Conservation (phyloP, 1,140 invertebrate genomes). For the Rhizoglyphus robini region DNA sequence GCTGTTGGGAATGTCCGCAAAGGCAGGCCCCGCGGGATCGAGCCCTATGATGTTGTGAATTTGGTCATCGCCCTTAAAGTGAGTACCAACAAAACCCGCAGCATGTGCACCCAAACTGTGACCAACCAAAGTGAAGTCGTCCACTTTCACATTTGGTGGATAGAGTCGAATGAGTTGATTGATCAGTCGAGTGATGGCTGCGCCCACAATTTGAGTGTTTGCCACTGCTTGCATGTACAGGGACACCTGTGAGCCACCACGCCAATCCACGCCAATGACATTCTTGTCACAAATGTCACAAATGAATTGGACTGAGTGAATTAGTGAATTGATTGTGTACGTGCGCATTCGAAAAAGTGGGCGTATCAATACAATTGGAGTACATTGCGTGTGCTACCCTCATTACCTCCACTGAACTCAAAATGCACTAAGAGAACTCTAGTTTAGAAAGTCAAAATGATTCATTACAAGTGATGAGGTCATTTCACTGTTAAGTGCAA, state of each 20-base stretch:
- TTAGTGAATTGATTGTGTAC: no score
- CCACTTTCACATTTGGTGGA: neutral
- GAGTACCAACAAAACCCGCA: constrained; percentile 39
- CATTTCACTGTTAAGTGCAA: no score
- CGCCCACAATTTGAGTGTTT: constrained; percentile 56
- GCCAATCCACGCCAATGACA: constrained; percentile 69
- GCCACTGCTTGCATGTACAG: constrained; percentile 58
- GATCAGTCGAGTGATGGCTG: constrained; percentile 49
- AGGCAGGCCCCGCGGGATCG: constrained; percentile 71
- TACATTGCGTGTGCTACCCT: no score
- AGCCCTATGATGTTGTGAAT: constrained; percentile 48
- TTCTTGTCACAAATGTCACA: constrained; percentile 36
- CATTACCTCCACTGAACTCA: no score
- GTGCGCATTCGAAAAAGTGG: no score
- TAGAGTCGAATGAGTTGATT: neutral
- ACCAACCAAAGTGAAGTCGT: neutral
- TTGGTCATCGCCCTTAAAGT: neutral
- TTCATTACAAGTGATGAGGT: no score
- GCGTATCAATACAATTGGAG: no score
- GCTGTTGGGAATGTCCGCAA: constrained; percentile 58
- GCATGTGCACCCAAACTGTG: constrained; percentile 2
- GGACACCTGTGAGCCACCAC: constrained; percentile 51
- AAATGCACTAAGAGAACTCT: no score
- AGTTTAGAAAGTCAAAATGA: no score
- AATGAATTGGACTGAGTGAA: no score